A percentile compares a stretch with the other conserved stretches of the same genome.
These are phyloP conservation scores for Pissodes strobi DNA, from an alignment of 1,140 invertebrate species.

Conservation along the genomic window DNA sequence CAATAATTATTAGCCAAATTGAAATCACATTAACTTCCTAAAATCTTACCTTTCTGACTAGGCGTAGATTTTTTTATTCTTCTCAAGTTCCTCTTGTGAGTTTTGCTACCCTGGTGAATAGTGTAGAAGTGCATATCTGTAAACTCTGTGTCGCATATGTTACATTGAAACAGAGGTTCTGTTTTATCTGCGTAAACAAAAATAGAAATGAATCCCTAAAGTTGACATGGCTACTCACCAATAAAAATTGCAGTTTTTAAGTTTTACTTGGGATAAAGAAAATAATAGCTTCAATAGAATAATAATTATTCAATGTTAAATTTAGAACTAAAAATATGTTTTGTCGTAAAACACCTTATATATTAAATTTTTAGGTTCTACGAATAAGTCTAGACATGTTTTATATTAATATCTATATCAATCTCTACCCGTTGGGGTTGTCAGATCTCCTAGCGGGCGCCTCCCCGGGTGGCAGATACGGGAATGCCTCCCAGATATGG, in stretches of 20 bases:
- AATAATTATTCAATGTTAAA: neutral
- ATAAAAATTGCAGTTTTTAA: neutral
- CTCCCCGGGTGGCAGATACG: no score
- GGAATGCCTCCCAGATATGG: no score
- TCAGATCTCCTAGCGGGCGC: no score
- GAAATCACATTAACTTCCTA: neutral
- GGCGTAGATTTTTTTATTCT: no score
- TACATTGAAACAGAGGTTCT: neutral
- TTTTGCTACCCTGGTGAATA: slow-evolving; percentile 22
- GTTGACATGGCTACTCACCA: neutral
- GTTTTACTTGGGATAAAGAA: neutral
- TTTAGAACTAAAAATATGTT: no score
- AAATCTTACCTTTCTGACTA: neutral
- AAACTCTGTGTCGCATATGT: slow-evolving; percentile 9
- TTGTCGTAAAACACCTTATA: no score
- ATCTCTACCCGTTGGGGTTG: no score
- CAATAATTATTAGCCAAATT: neutral
- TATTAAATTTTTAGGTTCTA: no score
- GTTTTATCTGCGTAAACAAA: neutral
- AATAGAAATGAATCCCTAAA: neutral
- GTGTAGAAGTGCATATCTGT: slow-evolving; percentile 6
- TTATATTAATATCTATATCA: no score
- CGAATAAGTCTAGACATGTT: no score
- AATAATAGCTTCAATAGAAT: neutral
- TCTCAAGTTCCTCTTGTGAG: slow-evolving; percentile 18